Base-by-base conservation (phyloP, 2,888 invertebrate species). In the Synanthedon formicaeformis region DNA sequence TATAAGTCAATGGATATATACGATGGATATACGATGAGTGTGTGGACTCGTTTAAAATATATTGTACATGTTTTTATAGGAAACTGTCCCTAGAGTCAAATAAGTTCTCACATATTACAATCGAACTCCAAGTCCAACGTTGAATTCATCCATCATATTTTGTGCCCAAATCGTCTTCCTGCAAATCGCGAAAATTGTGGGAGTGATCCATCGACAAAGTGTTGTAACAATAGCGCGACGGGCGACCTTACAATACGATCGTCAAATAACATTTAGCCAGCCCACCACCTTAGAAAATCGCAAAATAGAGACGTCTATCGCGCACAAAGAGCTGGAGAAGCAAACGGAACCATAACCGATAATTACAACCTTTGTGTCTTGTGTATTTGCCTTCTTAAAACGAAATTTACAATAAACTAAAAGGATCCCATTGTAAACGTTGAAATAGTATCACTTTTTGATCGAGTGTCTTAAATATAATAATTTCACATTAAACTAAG, bases 201-300 rank as follows among this genome's bases (percentile, higher is more conserved):
- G 86, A 82, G 87, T 87, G 87, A 87, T 86, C 81, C 74, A 74
- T 73, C 69, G 64, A 61, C 71, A 80, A 75, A 73, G 69, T 66
- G 53, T 23, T 12, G 27, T 41, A n/a, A 83, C 81, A 86, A 87
- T 64, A 64, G 73, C 85, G n/a, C 85, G 60, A 69, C 85, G 69
- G 86, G 84, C 75, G 82, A 73, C 75, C 84, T 77, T 71, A 84
- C 84, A 80, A 81, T 78, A 70, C 75, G 72, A 73, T 86, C 83
- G 82, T 87, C 84, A 85, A 85, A 86, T 86, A 86, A 83, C 85
- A 80, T 85, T 86, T 85, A 86, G 81, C 80, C 81, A 75, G 78
- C 83, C 85, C 84, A 81, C 34, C 84, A 85, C 86, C 82, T 84
- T 85, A 83, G 83, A 83, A 74, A 80, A 81, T 84, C 81, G 81